Percentiles rank a stretch among this genome's conserved stretches.
Evolutionary conservation across 1,140 invertebrate species (phyloP).

Genomic region (Argopecten irradians): DNA sequence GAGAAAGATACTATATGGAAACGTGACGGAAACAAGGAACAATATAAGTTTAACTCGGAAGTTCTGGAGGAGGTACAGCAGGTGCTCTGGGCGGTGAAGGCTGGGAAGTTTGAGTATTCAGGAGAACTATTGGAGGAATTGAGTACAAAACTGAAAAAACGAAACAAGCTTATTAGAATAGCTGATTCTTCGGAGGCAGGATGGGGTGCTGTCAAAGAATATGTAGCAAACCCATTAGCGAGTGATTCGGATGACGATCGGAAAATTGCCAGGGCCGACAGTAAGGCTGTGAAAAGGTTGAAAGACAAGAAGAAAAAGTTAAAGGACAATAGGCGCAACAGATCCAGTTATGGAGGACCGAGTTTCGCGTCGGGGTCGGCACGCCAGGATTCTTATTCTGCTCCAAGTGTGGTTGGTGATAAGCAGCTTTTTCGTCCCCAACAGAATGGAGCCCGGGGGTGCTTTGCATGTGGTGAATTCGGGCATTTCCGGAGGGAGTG

Average conservation of each 20-base stretch:
- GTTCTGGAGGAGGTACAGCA: no score
- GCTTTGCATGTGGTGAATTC: not conserved
- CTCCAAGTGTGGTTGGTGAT: not conserved
- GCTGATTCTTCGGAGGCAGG: not conserved
- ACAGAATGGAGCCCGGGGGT: not conserved
- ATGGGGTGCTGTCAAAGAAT: slow-evolving; percentile 25
- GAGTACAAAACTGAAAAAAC: not conserved
- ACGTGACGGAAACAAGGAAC: no score
- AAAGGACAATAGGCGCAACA: not conserved
- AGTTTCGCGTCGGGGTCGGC: not conserved
- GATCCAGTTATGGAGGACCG: not conserved
- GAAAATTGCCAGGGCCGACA: not conserved
- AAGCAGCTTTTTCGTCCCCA: not conserved
- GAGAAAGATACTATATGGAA: no score
- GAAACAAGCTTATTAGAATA: slow-evolving; percentile 19
- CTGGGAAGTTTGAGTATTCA: no score
- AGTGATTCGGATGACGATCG: slow-evolving; percentile 19
- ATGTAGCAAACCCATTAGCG: not conserved
- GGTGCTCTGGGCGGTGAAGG: no score
- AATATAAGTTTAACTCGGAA: no score
- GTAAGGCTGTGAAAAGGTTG: not conserved
- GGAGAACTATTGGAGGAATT: no score
- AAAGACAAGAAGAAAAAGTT: not conserved
- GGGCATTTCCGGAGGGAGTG: not conserved
- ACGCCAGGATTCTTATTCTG: not conserved